A percentile compares a stretch with the other conserved stretches of the same genome.
phyloP scores from a whole-genome alignment of 2,113 vertebrate genomes.

The Myodes glareolus region DNA sequence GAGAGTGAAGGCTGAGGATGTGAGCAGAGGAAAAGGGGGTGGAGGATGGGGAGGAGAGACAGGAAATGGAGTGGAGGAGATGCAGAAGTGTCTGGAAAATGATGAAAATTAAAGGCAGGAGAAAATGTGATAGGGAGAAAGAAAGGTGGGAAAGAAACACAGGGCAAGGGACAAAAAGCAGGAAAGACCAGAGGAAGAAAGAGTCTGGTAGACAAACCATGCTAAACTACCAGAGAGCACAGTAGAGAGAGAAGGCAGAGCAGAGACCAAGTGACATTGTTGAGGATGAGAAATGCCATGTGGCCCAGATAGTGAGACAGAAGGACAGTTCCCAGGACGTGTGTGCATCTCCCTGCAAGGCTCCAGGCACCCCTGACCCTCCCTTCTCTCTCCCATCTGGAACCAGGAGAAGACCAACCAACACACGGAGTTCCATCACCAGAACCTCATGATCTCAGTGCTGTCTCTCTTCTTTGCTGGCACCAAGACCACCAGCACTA shows the following conservation, averaged over 20 bases:
- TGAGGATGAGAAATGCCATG: background rate
- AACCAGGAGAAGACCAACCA: conserved; percentile 78
- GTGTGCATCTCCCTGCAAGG: fast-evolving
- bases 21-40: fast-evolving
- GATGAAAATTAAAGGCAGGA: fast-evolving
- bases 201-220: too few species aligned
- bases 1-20: fast-evolving
- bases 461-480: conserved; percentile 84
- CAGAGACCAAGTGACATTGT: too few species aligned
- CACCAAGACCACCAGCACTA: conserved; percentile 84
- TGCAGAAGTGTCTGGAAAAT: background rate
- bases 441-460: conserved; percentile 65
- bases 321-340: fast-evolving
- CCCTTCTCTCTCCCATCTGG: background rate
- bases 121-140: background rate
- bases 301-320: fast-evolving
- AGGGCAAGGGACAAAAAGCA: background rate
- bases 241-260: too few species aligned
- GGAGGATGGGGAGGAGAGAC: fast-evolving
- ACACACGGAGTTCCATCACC: conserved; percentile 60
- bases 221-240: too few species aligned
- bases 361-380: background rate
- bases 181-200: background rate
- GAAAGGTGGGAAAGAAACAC: background rate
- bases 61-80: background rate